These are phyloP conservation scores for Rhinichthys osculus DNA, from an alignment of 2,797 vertebrate species.

Conservation along the genomic window DNA sequence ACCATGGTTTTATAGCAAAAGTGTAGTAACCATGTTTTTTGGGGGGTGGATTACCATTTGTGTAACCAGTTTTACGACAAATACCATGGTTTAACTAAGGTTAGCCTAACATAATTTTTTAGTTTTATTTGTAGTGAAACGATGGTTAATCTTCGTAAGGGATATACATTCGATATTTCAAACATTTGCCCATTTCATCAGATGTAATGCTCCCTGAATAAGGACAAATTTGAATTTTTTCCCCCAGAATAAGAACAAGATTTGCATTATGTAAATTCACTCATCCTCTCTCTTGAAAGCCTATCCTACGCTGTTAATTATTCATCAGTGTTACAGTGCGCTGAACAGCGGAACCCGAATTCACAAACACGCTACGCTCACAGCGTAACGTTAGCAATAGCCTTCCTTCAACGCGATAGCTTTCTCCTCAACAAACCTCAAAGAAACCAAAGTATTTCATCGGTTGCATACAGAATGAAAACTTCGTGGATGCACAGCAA, in stretches of 20 bases:
- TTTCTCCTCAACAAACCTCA: background rate
- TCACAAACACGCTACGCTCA: background rate
- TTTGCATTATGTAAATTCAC: background rate
- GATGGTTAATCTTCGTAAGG: no score
- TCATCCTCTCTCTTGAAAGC: background rate
- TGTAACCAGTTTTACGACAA: no score
- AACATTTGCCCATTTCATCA: background rate
- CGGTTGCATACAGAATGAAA: background rate
- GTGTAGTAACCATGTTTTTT: no score
- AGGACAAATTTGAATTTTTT: no score
- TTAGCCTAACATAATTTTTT: no score
- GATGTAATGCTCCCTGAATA: background rate
- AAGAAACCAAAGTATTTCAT: background rate
- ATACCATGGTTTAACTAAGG: no score
- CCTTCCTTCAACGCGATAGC: background rate
- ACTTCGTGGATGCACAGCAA: no score
- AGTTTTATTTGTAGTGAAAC: no score
- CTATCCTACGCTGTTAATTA: background rate
- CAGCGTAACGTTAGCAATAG: background rate
- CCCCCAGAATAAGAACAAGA: background rate
- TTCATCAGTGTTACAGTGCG: background rate
- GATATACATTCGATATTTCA: no score
- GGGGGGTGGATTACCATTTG: no score
- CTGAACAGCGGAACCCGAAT: background rate
- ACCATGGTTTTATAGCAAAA: no score